Conservation (phyloP, 2,797 vertebrate genomes). For the Sparidentex hasta region DNA sequence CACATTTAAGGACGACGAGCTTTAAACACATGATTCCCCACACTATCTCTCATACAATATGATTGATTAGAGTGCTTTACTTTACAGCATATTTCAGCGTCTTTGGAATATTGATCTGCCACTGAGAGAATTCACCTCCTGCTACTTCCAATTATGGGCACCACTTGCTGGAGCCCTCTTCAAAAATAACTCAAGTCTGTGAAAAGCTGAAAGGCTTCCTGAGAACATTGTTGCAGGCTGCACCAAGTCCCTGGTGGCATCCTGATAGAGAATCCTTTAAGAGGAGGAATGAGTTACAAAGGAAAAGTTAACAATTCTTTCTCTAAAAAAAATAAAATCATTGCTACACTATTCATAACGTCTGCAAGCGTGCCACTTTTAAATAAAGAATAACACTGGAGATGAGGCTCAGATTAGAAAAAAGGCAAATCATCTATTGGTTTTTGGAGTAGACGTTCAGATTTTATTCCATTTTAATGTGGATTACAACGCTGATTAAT, state of each 20-base stretch:
- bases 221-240: slow-evolving; percentile 62
- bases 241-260: slow-evolving; percentile 53
- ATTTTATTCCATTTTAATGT: not conserved
- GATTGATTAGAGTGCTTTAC: slow-evolving; percentile 45
- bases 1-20: slow-evolving; percentile 25
- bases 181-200: slow-evolving; percentile 62
- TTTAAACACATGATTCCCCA: slow-evolving; percentile 35
- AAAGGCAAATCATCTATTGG: not conserved
- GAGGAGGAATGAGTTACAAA: slow-evolving; percentile 61
- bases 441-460: not conserved
- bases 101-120: slow-evolving; percentile 71
- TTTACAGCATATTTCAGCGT: slow-evolving; percentile 59
- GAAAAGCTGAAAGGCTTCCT: slow-evolving; percentile 57
- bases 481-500: no score
- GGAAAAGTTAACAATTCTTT: slow-evolving; percentile 38
- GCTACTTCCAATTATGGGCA: slow-evolving; percentile 70
- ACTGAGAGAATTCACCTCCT: slow-evolving; percentile 69
- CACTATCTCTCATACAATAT: slow-evolving; percentile 16
- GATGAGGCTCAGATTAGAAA: slow-evolving; percentile 10
- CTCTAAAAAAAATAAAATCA: slow-evolving; percentile 13
- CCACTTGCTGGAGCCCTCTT: slow-evolving; percentile 58
- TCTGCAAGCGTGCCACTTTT: slow-evolving; percentile 12
- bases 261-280: slow-evolving; percentile 53
- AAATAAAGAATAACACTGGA: slow-evolving; percentile 14
- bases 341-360: slow-evolving; percentile 17